Conservation (phyloP, 2,888 invertebrate genomes). For the Ypsolopha scabrella region DNA sequence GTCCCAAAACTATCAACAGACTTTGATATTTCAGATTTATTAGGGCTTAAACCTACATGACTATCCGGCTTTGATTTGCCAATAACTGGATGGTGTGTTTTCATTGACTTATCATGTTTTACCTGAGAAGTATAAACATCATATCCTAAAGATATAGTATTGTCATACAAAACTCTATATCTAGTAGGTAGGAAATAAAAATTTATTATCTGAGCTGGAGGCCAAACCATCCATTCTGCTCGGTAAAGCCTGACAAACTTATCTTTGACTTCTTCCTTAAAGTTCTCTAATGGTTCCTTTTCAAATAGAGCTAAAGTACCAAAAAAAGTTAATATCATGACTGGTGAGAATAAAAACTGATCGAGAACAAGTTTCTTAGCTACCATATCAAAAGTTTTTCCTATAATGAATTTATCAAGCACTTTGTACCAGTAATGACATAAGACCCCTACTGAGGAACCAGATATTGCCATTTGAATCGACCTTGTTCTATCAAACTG, state of each 20-base stretch:
- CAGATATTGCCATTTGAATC: conserved; percentile 83
- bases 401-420: conserved; percentile 81
- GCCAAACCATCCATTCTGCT: conserved; percentile 96
- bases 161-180: conserved; percentile 92
- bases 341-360: conserved; percentile 88
- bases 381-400: conserved; percentile 76
- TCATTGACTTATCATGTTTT: conserved; percentile 64
- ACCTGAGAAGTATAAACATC: conserved; percentile 91
- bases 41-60: too few relatives aligned
- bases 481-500: conserved; percentile 75
- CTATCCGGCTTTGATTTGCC: too few relatives aligned
- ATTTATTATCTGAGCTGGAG: conserved; percentile 92
- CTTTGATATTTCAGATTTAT: too few relatives aligned
- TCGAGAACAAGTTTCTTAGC: conserved; percentile 86
- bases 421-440: conserved; percentile 92
- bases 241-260: conserved; percentile 85
- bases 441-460: conserved; percentile 82
- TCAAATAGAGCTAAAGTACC: conserved; percentile 83
- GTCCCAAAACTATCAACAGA: too few relatives aligned
- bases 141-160: conserved; percentile 87
- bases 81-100: not conserved
- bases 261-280: conserved; percentile 76
- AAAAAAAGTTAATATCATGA: conserved; percentile 86
- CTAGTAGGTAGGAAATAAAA: conserved; percentile 89
- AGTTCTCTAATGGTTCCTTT: conserved; percentile 70